phyloP scores from a whole-genome alignment of 2,113 vertebrate genomes.

The Lamprotornis superbus region DNA sequence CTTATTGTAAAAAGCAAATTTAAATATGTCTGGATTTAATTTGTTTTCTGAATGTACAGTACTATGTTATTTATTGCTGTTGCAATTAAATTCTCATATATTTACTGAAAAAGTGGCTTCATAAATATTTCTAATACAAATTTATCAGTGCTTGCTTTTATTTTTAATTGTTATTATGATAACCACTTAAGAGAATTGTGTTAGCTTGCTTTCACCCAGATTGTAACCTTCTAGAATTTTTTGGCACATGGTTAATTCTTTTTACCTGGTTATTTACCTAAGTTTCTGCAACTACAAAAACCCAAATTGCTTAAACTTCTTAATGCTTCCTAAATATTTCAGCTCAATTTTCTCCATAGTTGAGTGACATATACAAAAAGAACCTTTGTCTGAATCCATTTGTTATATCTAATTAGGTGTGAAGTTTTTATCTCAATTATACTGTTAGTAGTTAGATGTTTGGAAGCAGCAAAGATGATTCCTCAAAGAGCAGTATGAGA shows the following conservation, averaged over 20 bases:
- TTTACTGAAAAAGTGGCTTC: slow-evolving; percentile 30
- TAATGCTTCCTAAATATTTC: neutral
- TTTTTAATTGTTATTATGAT: neutral
- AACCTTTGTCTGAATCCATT: neutral
- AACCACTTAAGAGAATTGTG: neutral
- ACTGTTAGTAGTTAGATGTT: neutral
- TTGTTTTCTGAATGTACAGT: slow-evolving; percentile 9
- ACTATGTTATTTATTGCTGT: slow-evolving; percentile 42
- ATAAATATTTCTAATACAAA: slow-evolving; percentile 22
- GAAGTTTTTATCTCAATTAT: neutral
- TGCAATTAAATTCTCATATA: slow-evolving; percentile 28
- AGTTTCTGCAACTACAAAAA: neutral
- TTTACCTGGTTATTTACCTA: neutral
- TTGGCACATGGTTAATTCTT: neutral
- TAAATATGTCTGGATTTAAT: slow-evolving; percentile 6
- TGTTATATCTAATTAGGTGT: neutral
- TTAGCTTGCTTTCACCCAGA: neutral
- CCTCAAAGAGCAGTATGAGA: neutral
- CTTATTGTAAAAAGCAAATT: neutral
- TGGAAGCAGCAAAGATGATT: neutral
- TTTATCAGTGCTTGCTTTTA: neutral
- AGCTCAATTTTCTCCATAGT: neutral
- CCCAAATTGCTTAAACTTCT: neutral
- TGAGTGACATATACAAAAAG: neutral
- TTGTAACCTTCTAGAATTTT: neutral